These are phyloP conservation scores for Ceuthmochares aereus DNA, from an alignment of 2,113 vertebrate species.

Conservation along the genomic window DNA sequence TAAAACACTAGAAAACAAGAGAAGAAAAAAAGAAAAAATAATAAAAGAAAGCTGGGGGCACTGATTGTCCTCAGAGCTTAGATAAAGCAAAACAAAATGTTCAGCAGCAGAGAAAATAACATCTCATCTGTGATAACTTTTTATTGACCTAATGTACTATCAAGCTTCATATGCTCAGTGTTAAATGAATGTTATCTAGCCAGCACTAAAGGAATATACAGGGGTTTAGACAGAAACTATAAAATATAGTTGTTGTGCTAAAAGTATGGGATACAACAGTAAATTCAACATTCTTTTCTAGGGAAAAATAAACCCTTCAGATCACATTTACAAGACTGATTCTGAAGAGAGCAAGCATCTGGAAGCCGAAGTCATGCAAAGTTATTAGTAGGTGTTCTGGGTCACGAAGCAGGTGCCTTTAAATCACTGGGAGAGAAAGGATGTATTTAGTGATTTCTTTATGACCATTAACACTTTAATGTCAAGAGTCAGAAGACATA, in stretches of 20 bases:
- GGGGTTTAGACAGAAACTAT: slow-evolving; percentile 30
- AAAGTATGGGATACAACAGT: background rate
- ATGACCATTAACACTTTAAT: background rate
- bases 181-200: slow-evolving; percentile 53
- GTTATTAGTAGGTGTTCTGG: slow-evolving; percentile 38
- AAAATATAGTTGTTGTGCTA: slow-evolving; percentile 16
- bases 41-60: background rate
- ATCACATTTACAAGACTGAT: slow-evolving; percentile 30
- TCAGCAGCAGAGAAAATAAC: slow-evolving; percentile 2
- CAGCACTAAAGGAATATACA: slow-evolving; percentile 13
- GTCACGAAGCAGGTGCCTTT: background rate
- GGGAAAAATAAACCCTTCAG: slow-evolving; percentile 45
- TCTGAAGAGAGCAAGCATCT: slow-evolving; percentile 13
- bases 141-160: slow-evolving; percentile 50
- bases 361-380: slow-evolving; percentile 22
- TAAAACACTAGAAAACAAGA: background rate
- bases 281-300: slow-evolving; percentile 37
- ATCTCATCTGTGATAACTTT: background rate
- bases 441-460: background rate
- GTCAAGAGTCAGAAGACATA: background rate
- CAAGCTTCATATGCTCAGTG: slow-evolving; percentile 12
- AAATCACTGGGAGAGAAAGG: slow-evolving; percentile 27
- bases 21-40: background rate
- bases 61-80: background rate
- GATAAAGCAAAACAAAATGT: slow-evolving; percentile 9